phyloP scores from a whole-genome alignment of 2,113 vertebrate species.

The Leiothrix lutea region DNA sequence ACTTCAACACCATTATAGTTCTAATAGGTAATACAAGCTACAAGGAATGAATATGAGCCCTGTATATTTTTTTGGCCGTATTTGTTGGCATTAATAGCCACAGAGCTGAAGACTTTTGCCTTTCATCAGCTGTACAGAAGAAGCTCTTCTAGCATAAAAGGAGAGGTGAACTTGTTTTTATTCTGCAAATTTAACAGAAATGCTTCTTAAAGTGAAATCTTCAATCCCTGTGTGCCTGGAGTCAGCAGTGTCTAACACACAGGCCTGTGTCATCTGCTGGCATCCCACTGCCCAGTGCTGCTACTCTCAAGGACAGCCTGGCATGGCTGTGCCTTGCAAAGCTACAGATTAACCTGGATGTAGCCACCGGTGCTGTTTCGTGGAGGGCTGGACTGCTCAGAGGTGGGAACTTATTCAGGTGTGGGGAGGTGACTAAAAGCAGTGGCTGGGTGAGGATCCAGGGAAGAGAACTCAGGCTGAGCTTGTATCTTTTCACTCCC shows the following conservation, averaged over 20 bases:
- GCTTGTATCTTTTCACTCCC: not conserved
- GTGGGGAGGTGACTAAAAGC: not conserved
- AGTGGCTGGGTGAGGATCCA: not conserved
- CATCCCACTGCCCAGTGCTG: not conserved
- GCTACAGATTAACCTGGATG: not conserved
- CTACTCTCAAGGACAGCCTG: not conserved
- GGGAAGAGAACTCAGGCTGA: not conserved
- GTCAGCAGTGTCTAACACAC: fast-evolving
- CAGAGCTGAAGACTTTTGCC: not conserved
- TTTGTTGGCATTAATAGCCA: not conserved
- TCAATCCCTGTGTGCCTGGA: not conserved
- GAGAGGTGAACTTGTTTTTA: not conserved
- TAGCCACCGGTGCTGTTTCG: not conserved
- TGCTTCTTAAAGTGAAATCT: not conserved
- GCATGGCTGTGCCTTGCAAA: not conserved
- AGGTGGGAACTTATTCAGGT: too few relatives aligned
- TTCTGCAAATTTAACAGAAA: not conserved
- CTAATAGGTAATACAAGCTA: not conserved
- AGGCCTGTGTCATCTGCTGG: not conserved
- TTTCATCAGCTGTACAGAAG: not conserved
- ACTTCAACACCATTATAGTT: not conserved
- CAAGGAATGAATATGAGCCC: not conserved
- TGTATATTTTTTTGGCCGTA: not conserved
- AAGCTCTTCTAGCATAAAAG: not conserved
- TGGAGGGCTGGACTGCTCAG: not conserved